Evolutionary conservation across 2,113 vertebrate genomes (phyloP).

Genomic region (Gadus chalcogrammus): DNA sequence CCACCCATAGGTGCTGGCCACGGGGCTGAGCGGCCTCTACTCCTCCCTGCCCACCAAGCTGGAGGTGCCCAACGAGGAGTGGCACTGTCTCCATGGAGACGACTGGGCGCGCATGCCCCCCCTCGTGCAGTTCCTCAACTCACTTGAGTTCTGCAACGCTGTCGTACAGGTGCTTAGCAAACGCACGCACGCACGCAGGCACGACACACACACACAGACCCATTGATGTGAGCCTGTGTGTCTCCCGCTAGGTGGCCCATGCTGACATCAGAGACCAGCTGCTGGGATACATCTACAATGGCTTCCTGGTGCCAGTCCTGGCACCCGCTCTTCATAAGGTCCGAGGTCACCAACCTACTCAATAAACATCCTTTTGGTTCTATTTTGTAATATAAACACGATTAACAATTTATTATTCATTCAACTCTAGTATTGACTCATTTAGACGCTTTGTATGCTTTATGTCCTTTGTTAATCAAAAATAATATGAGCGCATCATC

Average conservation of each 20-base stretch:
- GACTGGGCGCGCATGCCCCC: slow-evolving; percentile 89
- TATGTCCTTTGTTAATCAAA: no score
- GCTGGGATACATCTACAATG: slow-evolving; percentile 93
- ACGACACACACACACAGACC: no score
- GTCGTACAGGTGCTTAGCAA: slow-evolving; percentile 86
- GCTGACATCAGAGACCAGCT: slow-evolving; percentile 89
- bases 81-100: slow-evolving; percentile 89
- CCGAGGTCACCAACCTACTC: slow-evolving; percentile 37
- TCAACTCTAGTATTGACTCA: no score
- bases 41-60: slow-evolving; percentile 92
- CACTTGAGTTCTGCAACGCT: slow-evolving; percentile 94
- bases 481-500: no score
- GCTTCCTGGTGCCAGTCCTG: slow-evolving; percentile 94
- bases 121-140: slow-evolving; percentile 95
- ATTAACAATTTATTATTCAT: no score
- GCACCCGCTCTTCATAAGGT: slow-evolving; percentile 97
- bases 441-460: no score
- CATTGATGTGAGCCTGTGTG: background rate
- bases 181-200: background rate
- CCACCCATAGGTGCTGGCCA: slow-evolving; percentile 84
- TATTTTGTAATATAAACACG: no score
- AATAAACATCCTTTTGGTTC: background rate
- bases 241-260: slow-evolving; percentile 82
- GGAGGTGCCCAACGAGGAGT: slow-evolving; percentile 87
- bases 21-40: slow-evolving; percentile 93